Evolutionary conservation across 2,888 invertebrate genomes (phyloP).

Genomic region (Crioceris asparagi): DNA sequence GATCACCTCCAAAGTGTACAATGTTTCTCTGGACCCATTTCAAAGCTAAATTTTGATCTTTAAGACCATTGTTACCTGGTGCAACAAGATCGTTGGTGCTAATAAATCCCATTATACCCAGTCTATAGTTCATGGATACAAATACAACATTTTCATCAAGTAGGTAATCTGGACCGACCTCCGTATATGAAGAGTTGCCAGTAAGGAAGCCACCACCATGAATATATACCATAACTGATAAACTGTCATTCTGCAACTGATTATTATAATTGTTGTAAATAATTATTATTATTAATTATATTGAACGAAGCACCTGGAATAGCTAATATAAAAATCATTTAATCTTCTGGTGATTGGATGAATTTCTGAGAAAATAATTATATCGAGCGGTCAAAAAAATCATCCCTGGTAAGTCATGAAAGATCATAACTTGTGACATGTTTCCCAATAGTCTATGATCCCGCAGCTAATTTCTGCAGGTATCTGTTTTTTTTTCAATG

Average conservation of each 20-base stretch:
- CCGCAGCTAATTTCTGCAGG: no score
- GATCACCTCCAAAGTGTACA: constrained; percentile 21
- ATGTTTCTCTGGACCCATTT: constrained; percentile 22
- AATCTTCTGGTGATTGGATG: no score
- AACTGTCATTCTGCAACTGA: constrained; percentile 3
- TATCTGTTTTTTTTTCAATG: no score
- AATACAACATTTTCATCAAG: constrained; percentile 19
- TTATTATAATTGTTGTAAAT: no score
- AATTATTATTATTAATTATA: no score
- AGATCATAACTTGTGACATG: no score
- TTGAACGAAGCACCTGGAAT: no score
- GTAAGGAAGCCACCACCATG: constrained; percentile 21
- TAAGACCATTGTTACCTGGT: constrained; percentile 22
- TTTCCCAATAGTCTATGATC: no score
- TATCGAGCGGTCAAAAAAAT: no score
- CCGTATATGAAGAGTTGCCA: constrained; percentile 16
- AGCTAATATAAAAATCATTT: no score
- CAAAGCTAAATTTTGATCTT: constrained; percentile 23
- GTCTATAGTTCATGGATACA: constrained; percentile 21
- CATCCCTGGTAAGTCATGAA: no score
- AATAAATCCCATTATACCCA: constrained; percentile 20
- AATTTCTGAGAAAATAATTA: no score
- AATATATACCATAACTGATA: constrained; percentile 22
- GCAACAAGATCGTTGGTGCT: constrained; percentile 19
- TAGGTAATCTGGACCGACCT: constrained; percentile 18